phyloP scores from a whole-genome alignment of 2,888 invertebrate species.

The Argyresthia goedartella region DNA sequence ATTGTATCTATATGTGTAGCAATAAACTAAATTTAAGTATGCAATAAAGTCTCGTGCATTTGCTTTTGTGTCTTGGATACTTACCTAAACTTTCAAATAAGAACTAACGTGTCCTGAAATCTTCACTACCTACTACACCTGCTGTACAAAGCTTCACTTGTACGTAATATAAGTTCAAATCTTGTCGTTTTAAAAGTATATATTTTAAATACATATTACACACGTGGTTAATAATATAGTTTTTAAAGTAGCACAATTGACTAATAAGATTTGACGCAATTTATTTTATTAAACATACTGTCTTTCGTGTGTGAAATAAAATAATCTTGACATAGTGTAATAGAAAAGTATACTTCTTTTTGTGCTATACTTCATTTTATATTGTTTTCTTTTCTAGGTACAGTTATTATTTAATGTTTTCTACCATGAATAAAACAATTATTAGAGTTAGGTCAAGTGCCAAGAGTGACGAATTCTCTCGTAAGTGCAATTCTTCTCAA shows the following conservation, averaged over 20 bases:
- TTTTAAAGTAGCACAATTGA: neutral
- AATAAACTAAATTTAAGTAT: constrained; percentile 57
- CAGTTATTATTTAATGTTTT: constrained; percentile 10
- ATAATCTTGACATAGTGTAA: neutral
- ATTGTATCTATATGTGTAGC: constrained; percentile 58
- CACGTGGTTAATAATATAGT: constrained; percentile 23
- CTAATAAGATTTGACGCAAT: too few species aligned
- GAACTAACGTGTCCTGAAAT: constrained; percentile 24
- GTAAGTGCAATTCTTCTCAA: constrained; percentile 62
- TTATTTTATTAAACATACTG: neutral
- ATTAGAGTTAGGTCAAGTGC: constrained; percentile 63
- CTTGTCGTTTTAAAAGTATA: constrained; percentile 51
- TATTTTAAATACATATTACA: constrained; percentile 45
- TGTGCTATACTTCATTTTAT: neutral
- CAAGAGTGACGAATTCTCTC: constrained; percentile 45
- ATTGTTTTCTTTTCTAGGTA: neutral
- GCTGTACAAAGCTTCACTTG: constrained; percentile 61
- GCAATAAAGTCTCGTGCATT: constrained; percentile 64
- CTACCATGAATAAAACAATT: constrained; percentile 20
- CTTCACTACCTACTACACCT: constrained; percentile 17
- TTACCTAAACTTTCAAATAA: constrained; percentile 21
- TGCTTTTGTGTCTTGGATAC: constrained; percentile 52
- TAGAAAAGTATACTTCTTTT: neutral
- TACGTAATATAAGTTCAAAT: constrained; percentile 60
- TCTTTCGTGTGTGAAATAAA: neutral